phyloP scores from a whole-genome alignment of 2,888 invertebrate species.

The Pammene aurita region DNA sequence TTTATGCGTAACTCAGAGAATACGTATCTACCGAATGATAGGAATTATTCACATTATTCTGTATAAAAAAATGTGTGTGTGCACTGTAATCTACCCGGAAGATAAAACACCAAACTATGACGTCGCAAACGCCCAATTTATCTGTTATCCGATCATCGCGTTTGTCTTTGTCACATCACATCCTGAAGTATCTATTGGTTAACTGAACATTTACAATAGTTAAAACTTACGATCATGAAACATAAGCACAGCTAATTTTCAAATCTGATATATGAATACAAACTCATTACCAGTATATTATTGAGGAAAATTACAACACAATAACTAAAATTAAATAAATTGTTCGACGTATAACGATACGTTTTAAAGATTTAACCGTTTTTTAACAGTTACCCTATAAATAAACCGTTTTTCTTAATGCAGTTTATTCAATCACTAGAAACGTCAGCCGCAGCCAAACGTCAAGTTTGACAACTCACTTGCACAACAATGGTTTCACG shows the following conservation, averaged over 20 bases:
- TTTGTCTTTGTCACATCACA: no score
- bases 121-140: slow-evolving; percentile 5
- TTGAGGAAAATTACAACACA: no score
- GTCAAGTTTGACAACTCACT: slow-evolving; percentile 35
- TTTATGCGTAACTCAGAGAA: no score
- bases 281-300: no score
- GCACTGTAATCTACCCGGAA: not conserved
- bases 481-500: slow-evolving; percentile 60
- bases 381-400: not conserved
- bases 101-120: not conserved
- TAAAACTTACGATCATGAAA: no score
- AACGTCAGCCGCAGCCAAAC: slow-evolving; percentile 12
- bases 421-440: slow-evolving; percentile 30
- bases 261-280: no score
- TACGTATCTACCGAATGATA: no score
- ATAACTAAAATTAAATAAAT: no score
- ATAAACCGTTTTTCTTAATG: not conserved
- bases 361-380: not conserved
- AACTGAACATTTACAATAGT: no score
- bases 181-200: not conserved
- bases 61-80: not conserved
- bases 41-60: no score
- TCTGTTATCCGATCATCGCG: not conserved
- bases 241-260: no score
- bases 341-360: no score